phyloP scores from a whole-genome alignment of 2,888 invertebrate species.

The Sesia apiformis region DNA sequence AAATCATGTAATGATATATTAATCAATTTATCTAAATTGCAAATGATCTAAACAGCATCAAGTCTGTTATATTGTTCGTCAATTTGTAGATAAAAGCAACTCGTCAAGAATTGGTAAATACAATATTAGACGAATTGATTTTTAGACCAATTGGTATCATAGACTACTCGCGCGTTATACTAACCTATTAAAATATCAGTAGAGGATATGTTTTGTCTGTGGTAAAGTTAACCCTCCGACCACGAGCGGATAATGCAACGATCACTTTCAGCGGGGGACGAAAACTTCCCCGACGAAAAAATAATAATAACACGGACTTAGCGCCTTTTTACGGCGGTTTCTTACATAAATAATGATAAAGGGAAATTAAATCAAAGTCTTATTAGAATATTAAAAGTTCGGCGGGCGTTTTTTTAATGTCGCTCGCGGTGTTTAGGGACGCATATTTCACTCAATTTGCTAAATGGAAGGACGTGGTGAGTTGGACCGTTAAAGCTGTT shows the following conservation, averaged over 20 bases:
- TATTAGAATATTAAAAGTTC: conserved; percentile 73
- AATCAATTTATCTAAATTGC: too few species aligned
- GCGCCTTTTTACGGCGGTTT: conserved; percentile 56
- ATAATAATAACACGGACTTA: conserved; percentile 58
- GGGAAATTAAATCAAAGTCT: conserved; percentile 74
- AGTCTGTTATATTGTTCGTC: too few species aligned
- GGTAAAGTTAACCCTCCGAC: conserved; percentile 28
- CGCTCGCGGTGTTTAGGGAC: conserved; percentile 59
- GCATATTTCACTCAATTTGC: conserved; percentile 70
- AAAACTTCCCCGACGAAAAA: conserved; percentile 38
- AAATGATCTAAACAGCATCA: too few species aligned
- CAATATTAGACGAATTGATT: too few species aligned
- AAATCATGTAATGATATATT: too few species aligned
- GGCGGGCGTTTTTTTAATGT: conserved; percentile 66
- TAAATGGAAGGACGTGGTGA: conserved; percentile 55
- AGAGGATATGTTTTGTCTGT: conserved; percentile 19
- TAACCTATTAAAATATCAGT: too few species aligned
- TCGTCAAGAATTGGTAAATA: too few species aligned
- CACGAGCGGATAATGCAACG: conserved; percentile 11
- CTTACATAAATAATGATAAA: conserved; percentile 75
- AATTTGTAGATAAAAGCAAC: too few species aligned
- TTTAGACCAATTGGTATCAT: too few species aligned
- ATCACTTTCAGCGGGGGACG: conserved; percentile 35
- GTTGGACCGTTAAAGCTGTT: conserved; percentile 34
- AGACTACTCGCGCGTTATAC: too few species aligned